Base-by-base conservation (phyloP, 1,140 invertebrate species). In the Cydia splendana region DNA sequence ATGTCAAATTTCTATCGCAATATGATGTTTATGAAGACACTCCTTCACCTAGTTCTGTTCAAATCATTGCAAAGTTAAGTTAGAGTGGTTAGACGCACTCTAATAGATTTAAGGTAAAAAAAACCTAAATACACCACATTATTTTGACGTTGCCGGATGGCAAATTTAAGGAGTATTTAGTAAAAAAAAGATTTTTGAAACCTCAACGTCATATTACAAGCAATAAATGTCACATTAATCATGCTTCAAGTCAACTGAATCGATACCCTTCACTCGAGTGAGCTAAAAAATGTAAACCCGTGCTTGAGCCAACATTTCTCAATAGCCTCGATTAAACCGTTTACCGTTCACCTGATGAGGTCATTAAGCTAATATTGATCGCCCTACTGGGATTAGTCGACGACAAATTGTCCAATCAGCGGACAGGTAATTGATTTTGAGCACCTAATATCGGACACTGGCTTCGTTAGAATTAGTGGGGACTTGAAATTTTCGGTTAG, bases 381-480 rank as follows among this genome's bases (percentile, higher is more conserved):
- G 79, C 28, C 65, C 76, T 75, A 24, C 57, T 4, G 77, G 85
- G 90, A 91, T 91, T 91, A 90, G 76, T 81, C 78, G 80, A 81
- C 87, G 85, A 92, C 90, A 91, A 90, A 91, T 91, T 90, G 87
- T 84, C 85, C 88, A 82, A 92, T 89, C 89, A 87, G 82, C 85
- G 85, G 85, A 81, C 87, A 91, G 85, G 88, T 91, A 92, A 92
- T 92, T 91, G 91, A 92, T 92, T 92, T 81, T 78, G 80, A 82
- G 80, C 85, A 82, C 85, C 83, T 83, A 79, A 76, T 74, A 75
- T 57, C 62, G 69, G 79, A 78, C 77, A 78, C 30, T 62, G 74
- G 80, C 80, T 80, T 81, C 75, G 78, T 78, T 82, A 71, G 77
- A 51, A 78, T 76, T 79, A 71, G 67, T 18, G 67, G 67, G n/a